Conservation (phyloP, 2,797 vertebrate species). For the Acomys russatus region DNA sequence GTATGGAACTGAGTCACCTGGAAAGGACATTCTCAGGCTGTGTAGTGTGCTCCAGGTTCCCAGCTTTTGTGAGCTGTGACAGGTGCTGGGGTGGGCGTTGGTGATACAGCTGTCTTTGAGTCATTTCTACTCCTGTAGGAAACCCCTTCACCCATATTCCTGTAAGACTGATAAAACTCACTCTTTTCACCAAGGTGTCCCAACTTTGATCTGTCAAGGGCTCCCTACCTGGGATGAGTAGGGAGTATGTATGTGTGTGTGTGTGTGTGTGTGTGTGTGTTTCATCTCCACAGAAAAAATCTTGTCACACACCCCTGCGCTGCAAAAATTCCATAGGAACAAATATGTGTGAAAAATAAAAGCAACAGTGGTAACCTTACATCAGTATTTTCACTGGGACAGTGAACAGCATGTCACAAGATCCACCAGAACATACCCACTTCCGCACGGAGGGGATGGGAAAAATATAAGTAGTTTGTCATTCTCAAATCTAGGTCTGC, state of each 20-base stretch:
- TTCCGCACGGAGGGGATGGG: background rate
- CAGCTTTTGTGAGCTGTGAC: background rate
- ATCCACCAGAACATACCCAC: conserved; percentile 27
- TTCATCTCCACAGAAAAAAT: background rate
- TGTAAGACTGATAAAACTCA: background rate
- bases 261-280: background rate
- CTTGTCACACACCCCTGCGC: background rate
- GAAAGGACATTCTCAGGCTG: background rate
- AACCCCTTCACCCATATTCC: background rate
- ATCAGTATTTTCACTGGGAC: conserved; percentile 45
- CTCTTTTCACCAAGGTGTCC: background rate
- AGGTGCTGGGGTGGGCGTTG: background rate
- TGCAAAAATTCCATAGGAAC: background rate
- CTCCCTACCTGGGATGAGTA: background rate
- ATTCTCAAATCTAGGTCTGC: conserved; percentile 33
- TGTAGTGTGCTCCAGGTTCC: too few species aligned
- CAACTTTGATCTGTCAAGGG: background rate
- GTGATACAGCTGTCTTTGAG: background rate
- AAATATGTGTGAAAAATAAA: conserved; percentile 38
- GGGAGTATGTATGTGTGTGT: background rate
- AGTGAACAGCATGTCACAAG: conserved; percentile 47
- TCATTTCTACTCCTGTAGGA: background rate
- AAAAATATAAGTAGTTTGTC: conserved; percentile 45
- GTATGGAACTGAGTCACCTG: background rate
- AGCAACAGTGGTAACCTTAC: conserved; percentile 18